Conservation (phyloP, 2,888 invertebrate genomes). For the Onchidella celtica region DNA sequence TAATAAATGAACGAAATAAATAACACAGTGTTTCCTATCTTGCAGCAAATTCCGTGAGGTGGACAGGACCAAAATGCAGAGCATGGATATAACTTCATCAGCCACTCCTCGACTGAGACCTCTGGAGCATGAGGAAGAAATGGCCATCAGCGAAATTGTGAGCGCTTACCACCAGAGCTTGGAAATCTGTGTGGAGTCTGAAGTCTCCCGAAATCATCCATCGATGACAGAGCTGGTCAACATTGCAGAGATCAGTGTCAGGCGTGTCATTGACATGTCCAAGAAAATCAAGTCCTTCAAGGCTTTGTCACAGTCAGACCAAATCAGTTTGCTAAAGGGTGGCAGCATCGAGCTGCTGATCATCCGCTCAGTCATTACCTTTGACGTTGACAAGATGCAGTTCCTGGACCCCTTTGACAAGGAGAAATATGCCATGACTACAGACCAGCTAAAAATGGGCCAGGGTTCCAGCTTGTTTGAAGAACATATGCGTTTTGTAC, state of each 20-base stretch:
- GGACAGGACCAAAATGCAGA: slow-evolving; percentile 64
- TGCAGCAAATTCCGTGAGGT: slow-evolving; percentile 69
- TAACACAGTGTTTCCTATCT: slow-evolving; percentile 16
- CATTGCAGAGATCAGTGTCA: slow-evolving; percentile 83
- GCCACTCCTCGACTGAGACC: slow-evolving; percentile 58
- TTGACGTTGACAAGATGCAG: slow-evolving; percentile 92
- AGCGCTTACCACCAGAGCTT: slow-evolving; percentile 77
- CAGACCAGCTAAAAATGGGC: slow-evolving; percentile 94
- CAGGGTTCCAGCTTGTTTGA: slow-evolving; percentile 77
- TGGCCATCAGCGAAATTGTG: slow-evolving; percentile 76
- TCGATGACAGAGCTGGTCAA: slow-evolving; percentile 79
- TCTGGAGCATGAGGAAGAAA: slow-evolving; percentile 73
- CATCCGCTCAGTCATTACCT: slow-evolving; percentile 94
- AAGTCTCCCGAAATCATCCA: slow-evolving; percentile 68
- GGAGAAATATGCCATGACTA: slow-evolving; percentile 86
- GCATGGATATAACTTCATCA: slow-evolving; percentile 71
- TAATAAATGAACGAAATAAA: too few species aligned
- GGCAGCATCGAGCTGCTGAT: slow-evolving; percentile 99
- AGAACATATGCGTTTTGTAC: slow-evolving; percentile 80
- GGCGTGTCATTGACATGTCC: slow-evolving; percentile 86
- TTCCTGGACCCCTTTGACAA: slow-evolving; percentile 86
- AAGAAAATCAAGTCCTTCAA: slow-evolving; percentile 88
- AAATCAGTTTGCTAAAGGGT: slow-evolving; percentile 93
- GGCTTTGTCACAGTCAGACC: slow-evolving; percentile 97
- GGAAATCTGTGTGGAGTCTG: slow-evolving; percentile 76